Evolutionary conservation across 2,113 vertebrate species (phyloP), one percentile per base, ranked within the genome.

Genomic region (Hippocampus mohnikei): DNA sequence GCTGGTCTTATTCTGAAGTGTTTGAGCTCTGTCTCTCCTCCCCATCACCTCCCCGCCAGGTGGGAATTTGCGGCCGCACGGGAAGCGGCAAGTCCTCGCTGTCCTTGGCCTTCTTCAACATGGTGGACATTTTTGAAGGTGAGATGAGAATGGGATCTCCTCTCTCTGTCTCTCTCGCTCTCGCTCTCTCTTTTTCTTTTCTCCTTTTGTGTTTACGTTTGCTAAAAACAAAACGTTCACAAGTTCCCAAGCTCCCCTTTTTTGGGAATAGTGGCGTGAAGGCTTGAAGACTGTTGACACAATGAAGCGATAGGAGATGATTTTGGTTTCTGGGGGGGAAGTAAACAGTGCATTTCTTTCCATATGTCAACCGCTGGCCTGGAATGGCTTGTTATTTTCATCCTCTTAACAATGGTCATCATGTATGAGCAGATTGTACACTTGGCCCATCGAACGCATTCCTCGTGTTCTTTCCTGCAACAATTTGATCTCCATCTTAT

Each of bases 91-190:
- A 99, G 86, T 99, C 97, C 0, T 98, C 97, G 0, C 82, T 99
- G 41, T 99, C 97, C 0, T 84, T 99, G 91, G 97, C 97, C 0
- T 97, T 99, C 85, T 99, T 99, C 95, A 94, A 97, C 86, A 98
- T 99, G 97, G 96, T 99, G 75, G 97, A 99, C 52, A 95, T 99
- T 75, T 99, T 96, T 84, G 96, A 99, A 84, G 97, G 97, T 98
- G 75, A 88, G 94, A 37, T 37, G 33, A 37, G 33, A 92, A 74
- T 2, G 8, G 10, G 33, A 15, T 44, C 42, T 44, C 37, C 40
- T 23, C 33, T 1, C 4, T 5, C 37, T 11, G 18, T 41, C 20
- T 21, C 18, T 46, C 4, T 48, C 5, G 2, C 46, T 18, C 48
- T 50, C 0, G 1, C 42, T 44, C 21, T 23, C 20, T 0, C 5